phyloP scores from a whole-genome alignment of 2,113 vertebrate genomes.

The Xiphias gladius region DNA sequence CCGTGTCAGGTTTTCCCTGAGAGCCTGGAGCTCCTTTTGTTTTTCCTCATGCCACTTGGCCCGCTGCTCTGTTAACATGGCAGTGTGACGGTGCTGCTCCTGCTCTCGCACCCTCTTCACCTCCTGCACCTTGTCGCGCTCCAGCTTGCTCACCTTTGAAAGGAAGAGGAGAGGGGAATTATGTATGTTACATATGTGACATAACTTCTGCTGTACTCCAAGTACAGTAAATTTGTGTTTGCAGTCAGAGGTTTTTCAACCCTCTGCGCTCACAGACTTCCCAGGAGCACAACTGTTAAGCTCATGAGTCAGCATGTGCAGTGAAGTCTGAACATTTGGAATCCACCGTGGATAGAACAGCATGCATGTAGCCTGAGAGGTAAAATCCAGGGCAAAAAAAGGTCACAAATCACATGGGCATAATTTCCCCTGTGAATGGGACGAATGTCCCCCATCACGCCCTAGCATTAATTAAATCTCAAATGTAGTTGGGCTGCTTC shows the following conservation, averaged over 20 bases:
- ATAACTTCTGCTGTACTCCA: background rate
- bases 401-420: too few relatives aligned
- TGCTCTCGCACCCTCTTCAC: slow-evolving; percentile 94
- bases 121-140: slow-evolving; percentile 98
- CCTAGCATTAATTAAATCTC: background rate
- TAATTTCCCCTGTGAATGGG: too few relatives aligned
- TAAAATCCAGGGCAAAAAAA: too few relatives aligned
- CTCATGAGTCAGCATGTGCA: background rate
- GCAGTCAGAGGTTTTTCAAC: too few relatives aligned
- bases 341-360: too few relatives aligned
- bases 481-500: background rate
- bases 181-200: background rate
- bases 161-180: background rate
- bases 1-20: slow-evolving; percentile 94
- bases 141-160: slow-evolving; percentile 92
- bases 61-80: slow-evolving; percentile 93
- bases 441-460: too few relatives aligned
- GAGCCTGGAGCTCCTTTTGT: slow-evolving; percentile 95
- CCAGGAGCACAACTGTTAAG: too few relatives aligned
- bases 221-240: background rate
- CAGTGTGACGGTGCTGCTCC: slow-evolving; percentile 97
- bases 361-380: too few relatives aligned
- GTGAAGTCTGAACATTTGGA: background rate
- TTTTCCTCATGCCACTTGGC: slow-evolving; percentile 98
- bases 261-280: too few relatives aligned